Evolutionary conservation across 2,113 vertebrate genomes (phyloP).

Genomic region (Coptodon bakossiorum): DNA sequence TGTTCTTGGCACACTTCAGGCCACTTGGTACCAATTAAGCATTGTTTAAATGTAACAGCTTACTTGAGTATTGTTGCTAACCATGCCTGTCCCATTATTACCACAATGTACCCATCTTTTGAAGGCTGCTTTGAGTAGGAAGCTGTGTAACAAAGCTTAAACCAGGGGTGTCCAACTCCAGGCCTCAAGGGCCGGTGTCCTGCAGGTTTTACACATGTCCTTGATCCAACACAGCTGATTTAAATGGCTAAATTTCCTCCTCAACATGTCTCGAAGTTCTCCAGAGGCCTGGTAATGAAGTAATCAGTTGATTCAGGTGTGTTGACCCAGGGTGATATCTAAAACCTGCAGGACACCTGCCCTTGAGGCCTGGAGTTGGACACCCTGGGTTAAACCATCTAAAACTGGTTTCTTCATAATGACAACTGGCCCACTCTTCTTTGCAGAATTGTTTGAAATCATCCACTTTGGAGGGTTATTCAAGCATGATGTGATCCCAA

Average conservation of each 20-base stretch:
- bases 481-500: not conserved
- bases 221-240: not conserved
- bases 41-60: not conserved
- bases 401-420: not conserved
- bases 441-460: not conserved
- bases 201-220: not conserved
- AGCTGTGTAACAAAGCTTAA: not conserved
- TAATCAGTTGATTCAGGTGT: not conserved
- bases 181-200: not conserved
- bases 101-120: not conserved
- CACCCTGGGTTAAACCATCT: not conserved
- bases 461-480: not conserved
- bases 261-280: not conserved
- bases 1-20: not conserved
- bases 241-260: not conserved
- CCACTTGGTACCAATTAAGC: not conserved
- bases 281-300: not conserved
- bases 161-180: not conserved
- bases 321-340: not conserved
- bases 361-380: not conserved
- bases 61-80: not conserved
- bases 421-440: not conserved
- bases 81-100: not conserved
- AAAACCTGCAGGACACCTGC: not conserved
- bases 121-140: not conserved